Conservation (phyloP, 2,113 vertebrate species). For the Platycercus adscitus region DNA sequence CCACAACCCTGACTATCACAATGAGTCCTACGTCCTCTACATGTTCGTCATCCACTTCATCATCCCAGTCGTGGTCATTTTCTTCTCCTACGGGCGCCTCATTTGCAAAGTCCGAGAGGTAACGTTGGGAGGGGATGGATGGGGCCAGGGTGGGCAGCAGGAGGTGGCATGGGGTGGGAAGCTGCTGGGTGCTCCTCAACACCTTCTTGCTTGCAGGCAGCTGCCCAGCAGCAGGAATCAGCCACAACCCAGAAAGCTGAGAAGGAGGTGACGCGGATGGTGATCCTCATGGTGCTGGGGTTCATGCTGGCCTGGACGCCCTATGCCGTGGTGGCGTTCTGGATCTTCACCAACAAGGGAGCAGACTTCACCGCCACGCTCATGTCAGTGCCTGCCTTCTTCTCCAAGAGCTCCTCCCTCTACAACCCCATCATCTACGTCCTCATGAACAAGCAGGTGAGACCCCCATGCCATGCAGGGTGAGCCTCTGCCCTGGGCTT, state of each 20-base stretch:
- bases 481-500: neutral
- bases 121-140: fast-evolving
- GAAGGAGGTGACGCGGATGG: constrained; percentile 83
- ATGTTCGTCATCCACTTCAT: constrained; percentile 78
- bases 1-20: constrained; percentile 78
- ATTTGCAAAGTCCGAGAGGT: constrained; percentile 83
- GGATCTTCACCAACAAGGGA: constrained; percentile 85
- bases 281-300: constrained; percentile 80
- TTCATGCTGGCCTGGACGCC: constrained; percentile 80
- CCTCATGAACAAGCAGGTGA: constrained; percentile 81
- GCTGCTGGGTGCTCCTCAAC: neutral
- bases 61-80: constrained; percentile 73
- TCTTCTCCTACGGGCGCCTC: constrained; percentile 82
- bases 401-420: constrained; percentile 84
- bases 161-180: fast-evolving
- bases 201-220: constrained; percentile 53
- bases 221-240: constrained; percentile 81
- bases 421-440: constrained; percentile 73
- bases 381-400: constrained; percentile 81
- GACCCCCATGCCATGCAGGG: neutral
- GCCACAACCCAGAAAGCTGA: constrained; percentile 82
- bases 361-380: constrained; percentile 71
- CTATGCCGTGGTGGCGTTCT: constrained; percentile 77
- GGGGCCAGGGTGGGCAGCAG: fast-evolving
- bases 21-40: constrained; percentile 80